Percentiles rank a stretch among this genome's conserved stretches.
Conservation (phyloP, 2,888 invertebrate species). For the Resseliella maxima region DNA sequence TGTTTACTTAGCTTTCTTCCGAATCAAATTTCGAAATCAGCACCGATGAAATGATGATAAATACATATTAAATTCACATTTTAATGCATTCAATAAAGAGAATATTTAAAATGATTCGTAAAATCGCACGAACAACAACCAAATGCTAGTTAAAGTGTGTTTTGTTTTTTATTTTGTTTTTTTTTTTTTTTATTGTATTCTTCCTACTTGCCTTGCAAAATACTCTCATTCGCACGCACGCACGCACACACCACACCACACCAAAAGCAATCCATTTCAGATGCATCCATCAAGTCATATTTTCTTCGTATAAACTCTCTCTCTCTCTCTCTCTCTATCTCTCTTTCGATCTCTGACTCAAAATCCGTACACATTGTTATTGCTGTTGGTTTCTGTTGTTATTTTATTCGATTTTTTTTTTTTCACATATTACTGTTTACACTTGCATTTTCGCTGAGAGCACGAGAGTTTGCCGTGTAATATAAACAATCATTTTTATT, state of each 20-base stretch:
- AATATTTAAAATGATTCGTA: neutral
- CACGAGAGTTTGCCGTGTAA: neutral
- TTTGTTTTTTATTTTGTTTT: too few species aligned
- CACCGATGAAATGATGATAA: too few species aligned
- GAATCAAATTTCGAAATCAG: neutral
- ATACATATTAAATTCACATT: neutral
- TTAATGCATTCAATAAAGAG: neutral
- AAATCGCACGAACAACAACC: neutral
- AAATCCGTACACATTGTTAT: neutral
- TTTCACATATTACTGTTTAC: conserved; percentile 6
- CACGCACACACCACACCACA: neutral
- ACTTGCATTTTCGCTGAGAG: conserved; percentile 19
- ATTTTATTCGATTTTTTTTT: neutral
- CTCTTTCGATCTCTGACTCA: too few species aligned
- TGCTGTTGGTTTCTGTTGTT: neutral
- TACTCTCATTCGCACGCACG: neutral
- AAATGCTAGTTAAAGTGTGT: neutral
- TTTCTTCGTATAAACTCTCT: neutral
- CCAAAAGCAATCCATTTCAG: neutral
- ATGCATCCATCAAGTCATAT: neutral
- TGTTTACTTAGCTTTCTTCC: neutral
- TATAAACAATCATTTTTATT: conserved; percentile 26
- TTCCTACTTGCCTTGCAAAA: neutral
- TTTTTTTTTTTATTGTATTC: neutral
- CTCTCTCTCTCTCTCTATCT: too few species aligned